Percentiles rank a stretch among this genome's conserved stretches.
Evolutionary conservation across 2,888 invertebrate species (phyloP).

Genomic region (Athrips mouffetella): DNA sequence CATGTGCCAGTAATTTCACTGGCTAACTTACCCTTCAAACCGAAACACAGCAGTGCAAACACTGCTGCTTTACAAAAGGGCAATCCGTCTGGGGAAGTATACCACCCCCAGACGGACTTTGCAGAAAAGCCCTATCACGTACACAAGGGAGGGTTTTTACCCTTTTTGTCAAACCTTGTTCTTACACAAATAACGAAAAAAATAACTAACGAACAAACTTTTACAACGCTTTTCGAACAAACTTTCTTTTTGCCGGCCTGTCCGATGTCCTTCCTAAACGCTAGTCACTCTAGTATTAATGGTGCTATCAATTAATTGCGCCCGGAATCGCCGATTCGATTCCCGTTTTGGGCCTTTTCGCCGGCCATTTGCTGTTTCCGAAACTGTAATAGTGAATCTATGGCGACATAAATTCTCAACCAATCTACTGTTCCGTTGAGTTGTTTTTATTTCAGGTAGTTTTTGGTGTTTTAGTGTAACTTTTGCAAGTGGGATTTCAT

Average conservation of each 20-base stretch:
- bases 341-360: slow-evolving; percentile 45
- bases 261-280: not conserved
- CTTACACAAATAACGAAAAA: too few relatives aligned
- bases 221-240: too few relatives aligned
- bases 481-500: not conserved
- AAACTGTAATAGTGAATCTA: slow-evolving; percentile 11
- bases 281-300: slow-evolving; percentile 40
- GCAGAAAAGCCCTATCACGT: too few relatives aligned
- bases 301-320: slow-evolving; percentile 65
- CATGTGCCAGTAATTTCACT: too few relatives aligned
- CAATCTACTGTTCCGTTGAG: slow-evolving; percentile 12
- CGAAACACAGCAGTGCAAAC: too few relatives aligned
- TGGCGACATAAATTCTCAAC: slow-evolving; percentile 12
- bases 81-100: too few relatives aligned
- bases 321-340: slow-evolving; percentile 55
- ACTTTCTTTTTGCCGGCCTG: not conserved
- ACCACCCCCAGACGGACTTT: too few relatives aligned
- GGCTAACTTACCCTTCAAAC: too few relatives aligned
- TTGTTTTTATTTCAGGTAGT: not conserved
- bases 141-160: too few relatives aligned
- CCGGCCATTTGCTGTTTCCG: slow-evolving; percentile 36
- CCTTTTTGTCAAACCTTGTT: too few relatives aligned
- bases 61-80: too few relatives aligned
- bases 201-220: too few relatives aligned
- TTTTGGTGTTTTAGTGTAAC: not conserved